These are phyloP conservation scores for Pasiphila rectangulata DNA, from an alignment of 2,888 invertebrate species.

Conservation along the genomic window DNA sequence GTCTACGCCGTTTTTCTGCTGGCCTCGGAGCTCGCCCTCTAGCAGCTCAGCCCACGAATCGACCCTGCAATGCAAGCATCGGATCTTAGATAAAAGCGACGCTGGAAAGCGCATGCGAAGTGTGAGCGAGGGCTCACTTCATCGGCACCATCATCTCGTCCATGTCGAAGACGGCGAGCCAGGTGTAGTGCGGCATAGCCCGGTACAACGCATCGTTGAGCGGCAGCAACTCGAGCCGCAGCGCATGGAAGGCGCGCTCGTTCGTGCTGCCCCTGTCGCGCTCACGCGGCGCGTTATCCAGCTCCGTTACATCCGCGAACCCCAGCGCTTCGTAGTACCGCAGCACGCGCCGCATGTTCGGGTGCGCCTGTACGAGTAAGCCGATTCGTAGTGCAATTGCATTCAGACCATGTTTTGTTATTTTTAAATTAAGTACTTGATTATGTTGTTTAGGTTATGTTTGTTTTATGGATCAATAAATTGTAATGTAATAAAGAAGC, in stretches of 20 bases:
- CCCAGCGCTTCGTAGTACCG: constrained; percentile 14
- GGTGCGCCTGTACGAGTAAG: constrained; percentile 26
- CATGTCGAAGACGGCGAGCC: constrained; percentile 22
- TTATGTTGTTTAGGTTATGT: too few species aligned
- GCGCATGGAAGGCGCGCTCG: constrained; percentile 10
- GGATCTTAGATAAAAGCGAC: neutral
- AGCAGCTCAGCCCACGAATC: neutral
- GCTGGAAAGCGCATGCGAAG: neutral
- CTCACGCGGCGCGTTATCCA: constrained; percentile 23
- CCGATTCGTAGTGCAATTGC: too few species aligned
- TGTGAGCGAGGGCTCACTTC: neutral
- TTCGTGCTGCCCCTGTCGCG: constrained; percentile 1
- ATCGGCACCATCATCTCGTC: constrained; percentile 26
- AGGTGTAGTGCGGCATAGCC: constrained; percentile 9
- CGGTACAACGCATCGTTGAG: constrained; percentile 28
- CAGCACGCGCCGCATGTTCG: constrained; percentile 17
- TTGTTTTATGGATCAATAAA: neutral
- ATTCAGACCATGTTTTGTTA: too few species aligned
- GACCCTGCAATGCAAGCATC: neutral
- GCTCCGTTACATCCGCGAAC: constrained; percentile 20
- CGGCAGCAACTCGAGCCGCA: constrained; percentile 21
- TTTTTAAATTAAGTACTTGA: too few species aligned
- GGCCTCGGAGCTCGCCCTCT: neutral
- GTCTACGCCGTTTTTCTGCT: constrained; percentile 8
- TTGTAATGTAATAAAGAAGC: neutral